Evolutionary conservation across 2,888 invertebrate species (phyloP).

Genomic region (Ochropleura plecta): DNA sequence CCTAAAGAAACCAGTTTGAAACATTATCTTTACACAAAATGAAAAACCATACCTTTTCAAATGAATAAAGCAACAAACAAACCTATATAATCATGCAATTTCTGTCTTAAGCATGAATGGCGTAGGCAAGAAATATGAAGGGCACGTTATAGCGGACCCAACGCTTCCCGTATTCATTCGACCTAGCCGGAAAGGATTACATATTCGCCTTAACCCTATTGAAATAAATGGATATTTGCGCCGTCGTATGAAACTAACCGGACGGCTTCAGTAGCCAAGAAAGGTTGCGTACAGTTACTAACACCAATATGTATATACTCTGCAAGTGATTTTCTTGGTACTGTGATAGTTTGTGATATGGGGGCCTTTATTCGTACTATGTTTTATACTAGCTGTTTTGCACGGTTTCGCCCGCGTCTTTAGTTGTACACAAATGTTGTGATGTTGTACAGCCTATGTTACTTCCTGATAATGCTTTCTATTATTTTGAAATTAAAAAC

Average conservation of each 20-base stretch:
- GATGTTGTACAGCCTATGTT: too few species aligned
- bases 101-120: slow-evolving; percentile 56
- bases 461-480: too few species aligned
- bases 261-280: slow-evolving; percentile 54
- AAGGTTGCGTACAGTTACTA: slow-evolving; percentile 32
- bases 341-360: too few species aligned
- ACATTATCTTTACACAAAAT: neutral
- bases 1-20: neutral
- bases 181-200: slow-evolving; percentile 57
- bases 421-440: too few species aligned
- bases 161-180: slow-evolving; percentile 60
- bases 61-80: slow-evolving; percentile 26
- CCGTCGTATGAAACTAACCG: slow-evolving; percentile 62
- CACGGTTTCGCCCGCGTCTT: too few species aligned
- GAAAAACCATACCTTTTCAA: neutral
- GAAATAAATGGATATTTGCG: slow-evolving; percentile 69
- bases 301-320: neutral
- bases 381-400: too few species aligned
- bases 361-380: too few species aligned
- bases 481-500: too few species aligned
- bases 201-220: slow-evolving; percentile 61
- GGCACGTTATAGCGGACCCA: slow-evolving; percentile 58
- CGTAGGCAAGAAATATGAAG: slow-evolving; percentile 62
- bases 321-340: too few species aligned
- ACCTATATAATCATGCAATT: slow-evolving; percentile 50